Conservation (phyloP, 1,140 invertebrate species). For the roundworm (Caenorhabditis elegans) region DNA sequence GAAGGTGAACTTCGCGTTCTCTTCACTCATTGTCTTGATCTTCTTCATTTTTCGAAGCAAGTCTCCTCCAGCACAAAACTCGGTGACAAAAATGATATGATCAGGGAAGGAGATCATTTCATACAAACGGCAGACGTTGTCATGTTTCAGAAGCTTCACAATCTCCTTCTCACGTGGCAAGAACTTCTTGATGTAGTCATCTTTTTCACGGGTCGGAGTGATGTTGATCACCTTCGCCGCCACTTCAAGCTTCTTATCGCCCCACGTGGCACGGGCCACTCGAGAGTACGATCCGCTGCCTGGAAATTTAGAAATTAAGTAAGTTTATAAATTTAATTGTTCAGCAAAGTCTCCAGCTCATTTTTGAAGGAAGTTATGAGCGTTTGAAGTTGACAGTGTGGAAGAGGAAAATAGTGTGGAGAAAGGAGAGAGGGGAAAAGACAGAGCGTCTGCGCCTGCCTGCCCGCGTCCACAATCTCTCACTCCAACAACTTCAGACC, state of each 20-base stretch:
- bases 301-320: neutral
- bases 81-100: slow-evolving; percentile 18
- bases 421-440: too few species aligned
- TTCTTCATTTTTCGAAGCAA: neutral
- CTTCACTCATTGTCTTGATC: slow-evolving; percentile 5
- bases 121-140: slow-evolving; percentile 6
- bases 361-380: too few species aligned
- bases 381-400: too few species aligned
- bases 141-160: slow-evolving; percentile 1
- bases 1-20: slow-evolving; percentile 4
- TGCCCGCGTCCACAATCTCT: too few species aligned
- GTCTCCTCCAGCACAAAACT: neutral
- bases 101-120: slow-evolving; percentile 11
- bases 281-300: slow-evolving; percentile 9
- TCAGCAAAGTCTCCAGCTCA: too few species aligned
- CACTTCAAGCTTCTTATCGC: slow-evolving; percentile 7
- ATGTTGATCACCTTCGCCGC: slow-evolving; percentile 13
- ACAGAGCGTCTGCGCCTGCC: too few species aligned
- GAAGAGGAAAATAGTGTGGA: too few species aligned
- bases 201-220: slow-evolving; percentile 17
- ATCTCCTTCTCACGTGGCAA: slow-evolving; percentile 4
- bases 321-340: too few species aligned
- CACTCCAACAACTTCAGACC: too few species aligned
- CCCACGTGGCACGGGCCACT: neutral
- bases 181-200: slow-evolving; percentile 6